A percentile compares a stretch with the other conserved stretches of the same genome.
These are phyloP conservation scores for Psittacula derbiana DNA, from an alignment of 2,797 vertebrate species.

Conservation along the genomic window DNA sequence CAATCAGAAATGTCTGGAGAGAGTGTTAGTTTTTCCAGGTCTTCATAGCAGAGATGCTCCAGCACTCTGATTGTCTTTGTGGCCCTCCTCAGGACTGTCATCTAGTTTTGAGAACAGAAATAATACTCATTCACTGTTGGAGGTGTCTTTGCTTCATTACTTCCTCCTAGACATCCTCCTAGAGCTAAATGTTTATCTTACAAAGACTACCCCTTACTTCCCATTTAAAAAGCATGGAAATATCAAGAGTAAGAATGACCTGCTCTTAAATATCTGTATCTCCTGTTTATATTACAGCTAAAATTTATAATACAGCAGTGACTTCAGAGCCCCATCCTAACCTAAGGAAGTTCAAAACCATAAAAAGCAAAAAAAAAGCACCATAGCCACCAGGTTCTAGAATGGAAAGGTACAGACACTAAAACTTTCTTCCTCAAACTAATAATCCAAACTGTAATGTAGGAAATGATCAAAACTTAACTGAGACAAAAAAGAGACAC, in stretches of 20 bases:
- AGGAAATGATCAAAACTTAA: background rate
- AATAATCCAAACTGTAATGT: background rate
- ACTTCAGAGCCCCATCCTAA: background rate
- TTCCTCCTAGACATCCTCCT: background rate
- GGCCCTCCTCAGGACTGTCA: background rate
- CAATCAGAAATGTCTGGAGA: background rate
- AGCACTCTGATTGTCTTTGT: background rate
- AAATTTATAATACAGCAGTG: background rate
- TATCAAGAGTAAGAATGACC: background rate
- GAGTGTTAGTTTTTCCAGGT: background rate
- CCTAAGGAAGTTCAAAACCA: background rate
- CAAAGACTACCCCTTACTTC: background rate
- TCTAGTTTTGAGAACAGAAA: background rate
- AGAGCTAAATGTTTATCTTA: background rate
- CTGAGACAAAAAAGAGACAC: background rate
- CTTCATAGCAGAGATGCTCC: background rate
- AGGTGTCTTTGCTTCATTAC: background rate
- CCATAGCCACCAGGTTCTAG: background rate
- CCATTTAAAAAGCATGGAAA: background rate
- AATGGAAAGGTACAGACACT: background rate
- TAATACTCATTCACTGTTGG: background rate
- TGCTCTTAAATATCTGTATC: background rate
- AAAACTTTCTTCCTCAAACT: background rate
- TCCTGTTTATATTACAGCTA: background rate
- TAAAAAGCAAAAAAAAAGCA: background rate